Evolutionary conservation across 2,113 vertebrate species (phyloP).

Genomic region (Melanotaenia duboulayi): DNA sequence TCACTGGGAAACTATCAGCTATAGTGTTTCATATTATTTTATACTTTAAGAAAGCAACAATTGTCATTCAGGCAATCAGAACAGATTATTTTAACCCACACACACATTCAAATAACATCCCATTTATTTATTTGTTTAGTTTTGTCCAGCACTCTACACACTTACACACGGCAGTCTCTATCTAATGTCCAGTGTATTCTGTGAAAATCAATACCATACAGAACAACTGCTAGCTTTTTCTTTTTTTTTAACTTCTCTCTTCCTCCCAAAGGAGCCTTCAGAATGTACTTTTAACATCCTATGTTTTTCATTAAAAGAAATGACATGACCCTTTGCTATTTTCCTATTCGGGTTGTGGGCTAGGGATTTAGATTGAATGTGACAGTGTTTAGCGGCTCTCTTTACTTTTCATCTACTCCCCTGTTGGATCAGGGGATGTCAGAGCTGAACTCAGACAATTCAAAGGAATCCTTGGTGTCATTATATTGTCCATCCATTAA

Average conservation of each 20-base stretch:
- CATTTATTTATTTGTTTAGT: neutral
- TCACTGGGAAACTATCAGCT: neutral
- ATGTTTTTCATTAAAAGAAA: constrained; percentile 53
- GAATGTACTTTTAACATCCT: constrained; percentile 41
- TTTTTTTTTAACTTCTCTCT: constrained; percentile 41
- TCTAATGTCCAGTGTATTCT: constrained; percentile 35
- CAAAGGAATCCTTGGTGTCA: constrained; percentile 36
- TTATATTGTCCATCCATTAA: constrained; percentile 43
- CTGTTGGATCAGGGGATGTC: constrained; percentile 42
- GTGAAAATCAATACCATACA: constrained; percentile 60
- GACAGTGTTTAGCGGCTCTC: constrained; percentile 67
- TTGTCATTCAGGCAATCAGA: neutral
- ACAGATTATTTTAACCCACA: neutral
- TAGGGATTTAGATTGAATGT: constrained; percentile 68
- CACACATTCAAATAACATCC: neutral
- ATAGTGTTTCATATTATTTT: no score
- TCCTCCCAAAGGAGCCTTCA: constrained; percentile 29
- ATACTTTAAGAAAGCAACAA: neutral
- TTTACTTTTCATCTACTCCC: constrained; percentile 41
- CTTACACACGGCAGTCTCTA: constrained; percentile 27
- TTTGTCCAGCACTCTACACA: constrained; percentile 21
- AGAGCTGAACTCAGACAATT: constrained; percentile 29
- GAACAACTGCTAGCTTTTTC: constrained; percentile 6
- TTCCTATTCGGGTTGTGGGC: constrained; percentile 52
- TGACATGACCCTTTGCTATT: constrained; percentile 56